Evolutionary conservation across 1,140 invertebrate genomes (phyloP), one percentile per base, ranked within the genome.

Genomic region (Leptopilina boulardi): DNA sequence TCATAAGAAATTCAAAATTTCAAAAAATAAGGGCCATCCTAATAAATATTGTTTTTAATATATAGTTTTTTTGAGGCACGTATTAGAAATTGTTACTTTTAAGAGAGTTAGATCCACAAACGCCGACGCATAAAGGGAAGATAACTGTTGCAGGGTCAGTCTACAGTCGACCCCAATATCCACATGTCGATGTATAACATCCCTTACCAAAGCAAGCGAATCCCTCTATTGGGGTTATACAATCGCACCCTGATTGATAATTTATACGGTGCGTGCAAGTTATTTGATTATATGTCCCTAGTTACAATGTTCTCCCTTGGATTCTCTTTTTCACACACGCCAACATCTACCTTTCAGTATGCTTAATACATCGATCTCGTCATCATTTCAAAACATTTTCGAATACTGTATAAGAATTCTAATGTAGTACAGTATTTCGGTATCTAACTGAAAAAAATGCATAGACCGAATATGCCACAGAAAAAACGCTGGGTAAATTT

Each of bases 231-330:
- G 84, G 89, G 88, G 87, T 88, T 87, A 84, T 88, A 90, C 89
- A 90, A 90, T 90, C 88, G 89, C 83, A 83, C 77, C 84, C 89
- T 90, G 89, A 90, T 90, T 90, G 89, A 90, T 90, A 90, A 90
- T 90, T 90, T 90, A 90, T 90, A 89, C 89, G 86, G 89, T 90
- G 89, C 89, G 89, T 88, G 87, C 84, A 89, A 87, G 89, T 90
- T 90, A 90, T 90, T 90, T 90, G 89, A 90, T 90, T 90, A 90
- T 89, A 87, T 79, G 80, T 85, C 82, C 79, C 75, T 76, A 77
- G 75, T 77, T 80, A 51, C 47, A 18, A 82, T 79, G 78, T 74
- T 38, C 73, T 66, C 11, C 21, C 11, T 74, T 26, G n/a, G 15
- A 54, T 71, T 76, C 30, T 71, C 51, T 73, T 47, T 75, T 30